Percentiles rank a stretch among this genome's conserved stretches.
phyloP scores from a whole-genome alignment of 2,113 vertebrate genomes.

The Gavia stellata region DNA sequence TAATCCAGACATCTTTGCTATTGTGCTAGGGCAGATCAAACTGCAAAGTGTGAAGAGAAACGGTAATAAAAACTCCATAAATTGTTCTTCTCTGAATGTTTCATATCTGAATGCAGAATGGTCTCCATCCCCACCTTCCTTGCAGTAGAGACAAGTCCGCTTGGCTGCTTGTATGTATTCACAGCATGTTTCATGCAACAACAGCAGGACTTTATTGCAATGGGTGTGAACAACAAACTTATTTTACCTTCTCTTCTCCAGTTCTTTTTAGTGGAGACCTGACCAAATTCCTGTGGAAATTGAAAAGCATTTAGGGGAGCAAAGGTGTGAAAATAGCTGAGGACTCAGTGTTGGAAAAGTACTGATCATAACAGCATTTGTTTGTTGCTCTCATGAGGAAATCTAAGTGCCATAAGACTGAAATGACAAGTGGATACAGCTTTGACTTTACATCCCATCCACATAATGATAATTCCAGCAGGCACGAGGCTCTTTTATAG shows the following conservation, averaged over 20 bases:
- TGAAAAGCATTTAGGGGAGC: background rate
- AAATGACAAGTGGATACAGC: background rate
- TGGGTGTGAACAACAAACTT: background rate
- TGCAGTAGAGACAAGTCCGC: fast-evolving
- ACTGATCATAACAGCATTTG: background rate
- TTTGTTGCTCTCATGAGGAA: background rate
- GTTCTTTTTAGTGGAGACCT: background rate
- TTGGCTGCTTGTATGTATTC: background rate
- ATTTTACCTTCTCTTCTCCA: background rate
- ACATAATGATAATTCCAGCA: background rate
- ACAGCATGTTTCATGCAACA: background rate
- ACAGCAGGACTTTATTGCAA: background rate
- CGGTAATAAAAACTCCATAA: background rate
- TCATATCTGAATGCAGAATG: fast-evolving
- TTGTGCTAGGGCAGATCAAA: background rate
- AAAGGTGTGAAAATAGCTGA: background rate
- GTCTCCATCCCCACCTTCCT: background rate
- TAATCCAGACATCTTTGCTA: background rate
- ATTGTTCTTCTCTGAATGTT: background rate
- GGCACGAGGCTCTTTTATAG: background rate
- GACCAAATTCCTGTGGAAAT: background rate
- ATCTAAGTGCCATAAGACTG: background rate
- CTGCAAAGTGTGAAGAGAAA: background rate
- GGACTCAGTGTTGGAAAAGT: background rate
- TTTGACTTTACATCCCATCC: background rate